Percentiles rank a stretch among this genome's conserved stretches.
These are phyloP conservation scores for Dromaius novaehollandiae DNA, from an alignment of 2,113 vertebrate genomes.

Conservation along the genomic window DNA sequence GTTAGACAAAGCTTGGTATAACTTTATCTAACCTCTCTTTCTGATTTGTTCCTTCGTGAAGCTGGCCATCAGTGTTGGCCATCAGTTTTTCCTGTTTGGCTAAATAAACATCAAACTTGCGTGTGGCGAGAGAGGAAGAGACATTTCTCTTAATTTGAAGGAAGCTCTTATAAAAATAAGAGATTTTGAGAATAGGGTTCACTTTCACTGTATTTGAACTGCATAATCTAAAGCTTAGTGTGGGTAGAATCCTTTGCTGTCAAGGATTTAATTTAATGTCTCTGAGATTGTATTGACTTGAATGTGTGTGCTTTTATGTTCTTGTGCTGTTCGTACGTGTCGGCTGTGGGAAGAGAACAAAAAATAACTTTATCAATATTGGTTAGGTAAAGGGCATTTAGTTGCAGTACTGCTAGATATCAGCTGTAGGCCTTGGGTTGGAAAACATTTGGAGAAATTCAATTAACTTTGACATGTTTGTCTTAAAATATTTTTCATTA, in stretches of 20 bases:
- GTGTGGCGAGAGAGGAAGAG: neutral
- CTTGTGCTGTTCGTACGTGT: slow-evolving; percentile 14
- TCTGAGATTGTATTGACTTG: slow-evolving; percentile 47
- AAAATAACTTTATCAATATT: neutral
- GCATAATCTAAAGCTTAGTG: neutral
- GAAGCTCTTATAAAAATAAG: neutral
- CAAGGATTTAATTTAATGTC: neutral
- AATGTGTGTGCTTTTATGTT: slow-evolving; percentile 32
- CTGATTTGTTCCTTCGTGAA: neutral
- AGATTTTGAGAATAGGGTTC: neutral
- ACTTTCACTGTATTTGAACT: neutral
- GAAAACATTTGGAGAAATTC: neutral
- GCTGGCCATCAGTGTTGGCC: neutral
- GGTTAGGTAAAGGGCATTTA: neutral
- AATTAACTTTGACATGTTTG: neutral
- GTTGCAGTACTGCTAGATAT: neutral
- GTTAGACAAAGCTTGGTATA: neutral
- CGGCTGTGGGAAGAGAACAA: slow-evolving; percentile 12
- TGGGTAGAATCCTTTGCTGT: slow-evolving; percentile 41
- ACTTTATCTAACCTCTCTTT: neutral
- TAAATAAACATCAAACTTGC: neutral
- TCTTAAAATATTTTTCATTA: slow-evolving; percentile 37
- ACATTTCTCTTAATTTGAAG: neutral
- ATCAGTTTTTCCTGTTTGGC: neutral
- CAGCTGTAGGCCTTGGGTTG: neutral